These are phyloP conservation scores for Camelus dromedarius DNA, from an alignment of 2,113 vertebrate genomes.

Conservation along the genomic window DNA sequence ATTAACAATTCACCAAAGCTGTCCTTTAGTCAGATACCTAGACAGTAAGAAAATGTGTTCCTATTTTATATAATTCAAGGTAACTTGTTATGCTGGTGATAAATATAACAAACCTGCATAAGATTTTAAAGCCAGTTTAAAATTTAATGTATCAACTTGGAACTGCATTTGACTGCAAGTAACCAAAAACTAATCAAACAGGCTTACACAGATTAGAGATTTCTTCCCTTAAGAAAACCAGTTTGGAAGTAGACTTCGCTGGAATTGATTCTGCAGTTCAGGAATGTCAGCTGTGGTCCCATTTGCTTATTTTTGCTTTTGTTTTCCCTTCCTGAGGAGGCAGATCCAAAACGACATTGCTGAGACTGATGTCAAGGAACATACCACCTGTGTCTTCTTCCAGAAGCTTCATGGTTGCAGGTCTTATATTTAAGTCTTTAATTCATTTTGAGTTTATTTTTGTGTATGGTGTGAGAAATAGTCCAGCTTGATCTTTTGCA, in stretches of 20 bases:
- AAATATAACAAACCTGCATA: not conserved
- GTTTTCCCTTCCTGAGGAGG: not conserved
- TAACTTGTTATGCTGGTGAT: not conserved
- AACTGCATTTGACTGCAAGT: not conserved
- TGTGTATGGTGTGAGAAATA: too few relatives aligned
- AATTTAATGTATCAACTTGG: not conserved
- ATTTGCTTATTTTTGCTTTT: not conserved
- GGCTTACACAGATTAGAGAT: not conserved
- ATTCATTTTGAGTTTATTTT: too few relatives aligned
- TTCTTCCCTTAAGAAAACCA: not conserved
- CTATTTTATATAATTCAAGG: not conserved
- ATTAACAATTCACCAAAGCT: not conserved
- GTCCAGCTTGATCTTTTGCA: too few relatives aligned
- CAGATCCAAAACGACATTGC: not conserved
- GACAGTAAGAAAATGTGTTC: not conserved
- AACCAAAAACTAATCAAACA: not conserved
- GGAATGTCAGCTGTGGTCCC: not conserved
- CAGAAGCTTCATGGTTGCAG: not conserved
- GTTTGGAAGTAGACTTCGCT: not conserved
- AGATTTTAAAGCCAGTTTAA: constrained; percentile 35
- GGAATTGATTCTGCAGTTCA: not conserved
- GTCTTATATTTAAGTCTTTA: not conserved
- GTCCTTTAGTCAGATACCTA: not conserved
- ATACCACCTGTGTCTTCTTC: not conserved
- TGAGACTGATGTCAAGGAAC: not conserved